Conservation (phyloP, 30 jellyfish, hydroid and myxozoan genomes). For the Rhopilema esculentum region DNA sequence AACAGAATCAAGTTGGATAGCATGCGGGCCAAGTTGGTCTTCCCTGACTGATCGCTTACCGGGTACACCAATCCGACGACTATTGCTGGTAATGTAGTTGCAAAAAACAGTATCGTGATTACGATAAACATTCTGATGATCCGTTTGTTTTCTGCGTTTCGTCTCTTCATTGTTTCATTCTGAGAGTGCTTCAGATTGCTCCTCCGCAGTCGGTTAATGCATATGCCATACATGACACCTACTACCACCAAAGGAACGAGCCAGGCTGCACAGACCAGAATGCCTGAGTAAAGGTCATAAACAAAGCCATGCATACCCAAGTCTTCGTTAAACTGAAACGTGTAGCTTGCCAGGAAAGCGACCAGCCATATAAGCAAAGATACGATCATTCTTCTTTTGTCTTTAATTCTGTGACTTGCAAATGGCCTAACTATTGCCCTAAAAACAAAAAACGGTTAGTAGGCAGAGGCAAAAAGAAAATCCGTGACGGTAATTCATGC, state of each 20-base stretch:
- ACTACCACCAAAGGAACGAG: background rate
- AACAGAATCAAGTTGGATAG: background rate
- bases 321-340: background rate
- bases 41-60: background rate
- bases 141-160: slow-evolving; percentile 16
- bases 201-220: slow-evolving; percentile 3
- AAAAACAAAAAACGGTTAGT: background rate
- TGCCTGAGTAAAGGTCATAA: background rate
- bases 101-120: background rate
- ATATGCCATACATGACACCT: background rate
- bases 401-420: slow-evolving; percentile 2
- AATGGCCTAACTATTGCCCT: slow-evolving; percentile 31
- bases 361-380: slow-evolving; percentile 22
- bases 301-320: background rate
- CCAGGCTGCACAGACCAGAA: slow-evolving; percentile 8
- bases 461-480: background rate
- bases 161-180: background rate
- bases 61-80: background rate
- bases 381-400: background rate
- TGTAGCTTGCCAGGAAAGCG: background rate
- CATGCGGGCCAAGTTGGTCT: background rate
- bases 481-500: too few relatives aligned
- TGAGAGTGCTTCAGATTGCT: background rate
- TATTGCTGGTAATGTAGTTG: slow-evolving; percentile 1
- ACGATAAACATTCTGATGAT: slow-evolving; percentile 1